Evolutionary conservation across 1,140 invertebrate genomes (phyloP), one percentile per base, ranked within the genome.

Genomic region (Penaeus japonicus): DNA sequence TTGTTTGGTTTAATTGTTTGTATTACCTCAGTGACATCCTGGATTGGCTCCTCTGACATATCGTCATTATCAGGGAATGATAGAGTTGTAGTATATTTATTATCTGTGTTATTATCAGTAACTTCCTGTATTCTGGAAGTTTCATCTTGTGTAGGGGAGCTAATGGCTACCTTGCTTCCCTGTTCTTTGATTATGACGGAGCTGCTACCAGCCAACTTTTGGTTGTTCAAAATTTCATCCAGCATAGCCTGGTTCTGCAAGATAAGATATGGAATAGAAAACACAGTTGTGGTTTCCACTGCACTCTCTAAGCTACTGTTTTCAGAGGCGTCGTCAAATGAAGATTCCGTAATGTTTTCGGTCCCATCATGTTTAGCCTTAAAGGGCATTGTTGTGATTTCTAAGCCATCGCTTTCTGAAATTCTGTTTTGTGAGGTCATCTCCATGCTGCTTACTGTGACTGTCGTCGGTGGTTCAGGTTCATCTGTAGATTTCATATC

Each of bases 151-250:
- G 62, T 20, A 30, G 87, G 79, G 20, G 80, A 32, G 32, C 55
- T 88, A n/a, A 88, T 84, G 0, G 80, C 79, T 47, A 88, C 87
- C 55, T 77, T 83, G 81, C 87, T 88, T 7, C 87, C 87, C 30
- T 88, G 87, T 20, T 88, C 87, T 15, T 75, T 88, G 24, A 88
- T 88, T 12, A 88, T 73, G 4, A 88, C 70, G 20, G 83, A 57
- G 32, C 80, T 83, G 12, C 54, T 27, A 12, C 47, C 53, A 27
- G 22, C 62, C 22, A 70, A 24, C 10, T 27, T 35, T 47, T 78
- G 80, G 10, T 20, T 59, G 70, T 75, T 83, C 20, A 88, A 70
- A 20, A 88, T 55, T 30, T 88, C 53, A 32, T 57, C 70, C 32
- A 87, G 78, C 79, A 87, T 82, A 55, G 62, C 65, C n/a, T 75